Evolutionary conservation across 2,113 vertebrate species (phyloP).

Genomic region (Garra rufa): DNA sequence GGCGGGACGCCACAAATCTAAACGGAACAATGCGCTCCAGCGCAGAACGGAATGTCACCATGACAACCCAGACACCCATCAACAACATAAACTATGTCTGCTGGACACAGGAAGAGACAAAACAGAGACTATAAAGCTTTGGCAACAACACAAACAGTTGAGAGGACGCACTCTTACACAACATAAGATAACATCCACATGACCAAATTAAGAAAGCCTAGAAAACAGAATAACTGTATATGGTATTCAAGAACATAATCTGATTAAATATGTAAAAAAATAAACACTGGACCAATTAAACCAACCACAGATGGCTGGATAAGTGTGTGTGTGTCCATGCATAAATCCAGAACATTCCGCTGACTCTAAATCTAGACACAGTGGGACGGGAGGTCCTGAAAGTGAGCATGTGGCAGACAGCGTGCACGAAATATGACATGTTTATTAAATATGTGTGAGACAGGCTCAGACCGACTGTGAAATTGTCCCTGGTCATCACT

Average conservation of each 20-base stretch:
- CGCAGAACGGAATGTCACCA: conserved; percentile 63
- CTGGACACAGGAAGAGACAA: conserved; percentile 36
- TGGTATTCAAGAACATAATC: conserved; percentile 8
- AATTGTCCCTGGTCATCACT: not conserved
- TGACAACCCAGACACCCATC: conserved; percentile 60
- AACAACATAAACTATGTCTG: conserved; percentile 55
- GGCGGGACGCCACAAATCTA: conserved; percentile 56
- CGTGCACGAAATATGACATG: not conserved
- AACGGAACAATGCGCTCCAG: conserved; percentile 35
- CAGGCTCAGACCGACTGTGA: not conserved
- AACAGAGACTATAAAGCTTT: conserved; percentile 30
- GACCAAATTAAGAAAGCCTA: conserved; percentile 7
- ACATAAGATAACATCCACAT: conserved; percentile 1
- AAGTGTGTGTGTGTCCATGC: not conserved
- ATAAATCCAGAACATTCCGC: not conserved
- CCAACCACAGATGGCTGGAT: not conserved
- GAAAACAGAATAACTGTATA: not conserved
- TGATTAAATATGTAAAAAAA: not conserved
- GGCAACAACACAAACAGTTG: not conserved
- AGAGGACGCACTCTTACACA: not conserved
- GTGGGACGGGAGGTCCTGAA: not conserved
- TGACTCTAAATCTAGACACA: not conserved
- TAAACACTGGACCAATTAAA: not conserved
- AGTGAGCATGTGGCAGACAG: not conserved
- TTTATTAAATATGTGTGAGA: conserved; percentile 12